Evolutionary conservation across 2,797 vertebrate genomes (phyloP).

Genomic region (Danio jaintianensis): DNA sequence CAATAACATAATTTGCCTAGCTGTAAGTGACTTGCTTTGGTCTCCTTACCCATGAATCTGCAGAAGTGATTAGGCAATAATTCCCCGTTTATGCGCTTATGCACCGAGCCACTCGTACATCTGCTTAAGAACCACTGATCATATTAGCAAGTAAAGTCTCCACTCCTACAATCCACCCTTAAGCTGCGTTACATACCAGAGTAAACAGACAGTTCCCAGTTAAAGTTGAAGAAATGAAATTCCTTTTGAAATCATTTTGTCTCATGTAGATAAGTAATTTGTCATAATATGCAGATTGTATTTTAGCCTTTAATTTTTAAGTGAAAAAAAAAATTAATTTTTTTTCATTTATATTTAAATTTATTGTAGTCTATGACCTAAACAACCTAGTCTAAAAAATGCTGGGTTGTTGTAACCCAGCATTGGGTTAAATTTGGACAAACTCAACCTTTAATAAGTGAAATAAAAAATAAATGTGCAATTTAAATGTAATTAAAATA

Average conservation of each 20-base stretch:
- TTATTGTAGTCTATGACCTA: not conserved
- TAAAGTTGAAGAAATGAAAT: not conserved
- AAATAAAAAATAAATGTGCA: no score
- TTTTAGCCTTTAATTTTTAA: no score
- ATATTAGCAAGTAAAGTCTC: conserved; percentile 51
- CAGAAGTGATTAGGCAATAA: conserved; percentile 48
- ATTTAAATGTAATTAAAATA: no score
- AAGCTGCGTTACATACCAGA: conserved; percentile 5
- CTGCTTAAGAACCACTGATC: conserved; percentile 56
- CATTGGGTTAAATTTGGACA: no score
- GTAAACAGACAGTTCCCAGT: not conserved
- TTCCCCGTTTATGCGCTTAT: conserved; percentile 46
- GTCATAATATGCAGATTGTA: no score
- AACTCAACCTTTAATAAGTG: no score
- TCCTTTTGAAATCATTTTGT: no score
- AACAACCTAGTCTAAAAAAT: no score
- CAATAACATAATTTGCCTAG: not conserved
- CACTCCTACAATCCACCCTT: conserved; percentile 27
- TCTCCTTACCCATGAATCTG: conserved; percentile 21
- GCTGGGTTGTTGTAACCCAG: no score
- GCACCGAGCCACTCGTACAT: conserved; percentile 35
- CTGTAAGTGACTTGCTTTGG: conserved; percentile 1
- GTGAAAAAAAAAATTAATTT: no score
- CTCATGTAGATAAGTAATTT: no score
- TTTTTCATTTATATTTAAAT: not conserved